Base-by-base conservation (phyloP, 2,888 invertebrate genomes). In the Drosophila demipolita region DNA sequence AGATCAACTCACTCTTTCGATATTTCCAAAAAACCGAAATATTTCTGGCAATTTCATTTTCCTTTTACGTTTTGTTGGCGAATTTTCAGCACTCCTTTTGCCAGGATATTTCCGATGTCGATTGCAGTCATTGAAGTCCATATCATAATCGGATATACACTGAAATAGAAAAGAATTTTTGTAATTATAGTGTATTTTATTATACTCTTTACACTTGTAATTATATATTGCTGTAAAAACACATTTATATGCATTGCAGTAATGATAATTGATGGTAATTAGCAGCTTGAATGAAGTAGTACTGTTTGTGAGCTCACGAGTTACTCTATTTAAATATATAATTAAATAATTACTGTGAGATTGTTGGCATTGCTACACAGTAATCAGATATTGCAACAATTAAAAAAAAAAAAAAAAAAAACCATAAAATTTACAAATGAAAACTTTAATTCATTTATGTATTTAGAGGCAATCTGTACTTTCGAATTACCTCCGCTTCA, bases 21-120 rank as follows among this genome's bases (percentile, higher is more conserved):
- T 59, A 29, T 77, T 81, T 38, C 60, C 38, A 40, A 72, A 78
- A 49, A 48, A 80, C 4, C 60, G 45, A 57, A 77, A 80, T 35
- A 77, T 70, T 35, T 70, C 71, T 3, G 77, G 81, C 53, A 77
- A 15, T 20, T 70, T 75, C 32, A 60, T 17, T 9, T 40, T 40
- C 35, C 45, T 73, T 48, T 62, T 62, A 11, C 66, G 53, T 23
- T 48, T 73, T 12, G 35, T 15, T 8, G 38, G 12, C 12, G 29
- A n/a, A 26, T 33, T 54, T 61, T 40, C 49, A 1, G 26, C 9
- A 2, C 9, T 26, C 26, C 55, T 49, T 26, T 57, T 64, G 6
- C 26, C 42, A n/a, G n/a, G 7, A 29, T 23, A 35, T 12, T 33
- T 61, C 5, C 40, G 52, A 11, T 48, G 53, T 2, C 20, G 26